Evolutionary conservation across 2,113 vertebrate species (phyloP).

Genomic region (Apaloderma vittatum): DNA sequence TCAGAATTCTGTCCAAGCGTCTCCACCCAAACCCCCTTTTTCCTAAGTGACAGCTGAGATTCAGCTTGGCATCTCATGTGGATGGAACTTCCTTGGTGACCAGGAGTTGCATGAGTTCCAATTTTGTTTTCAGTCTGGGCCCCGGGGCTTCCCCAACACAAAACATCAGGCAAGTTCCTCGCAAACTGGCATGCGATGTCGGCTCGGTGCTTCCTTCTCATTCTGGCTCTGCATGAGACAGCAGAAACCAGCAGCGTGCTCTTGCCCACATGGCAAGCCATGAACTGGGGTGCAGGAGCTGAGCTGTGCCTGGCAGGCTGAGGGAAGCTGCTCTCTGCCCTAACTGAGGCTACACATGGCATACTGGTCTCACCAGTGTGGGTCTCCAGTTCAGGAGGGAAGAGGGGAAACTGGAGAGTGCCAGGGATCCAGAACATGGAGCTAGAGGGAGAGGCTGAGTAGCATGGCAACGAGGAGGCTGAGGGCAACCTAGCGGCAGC

Average conservation of each 20-base stretch:
- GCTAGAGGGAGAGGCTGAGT: neutral
- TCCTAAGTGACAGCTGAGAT: neutral
- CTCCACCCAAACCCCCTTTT: neutral
- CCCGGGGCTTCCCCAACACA: conserved; percentile 35
- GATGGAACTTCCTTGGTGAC: neutral
- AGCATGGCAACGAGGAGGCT: neutral
- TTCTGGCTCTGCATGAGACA: neutral
- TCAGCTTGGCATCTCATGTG: neutral
- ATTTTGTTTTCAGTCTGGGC: neutral
- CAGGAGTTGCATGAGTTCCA: neutral
- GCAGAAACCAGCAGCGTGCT: neutral
- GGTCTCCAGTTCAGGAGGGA: neutral
- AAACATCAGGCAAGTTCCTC: conserved; percentile 57
- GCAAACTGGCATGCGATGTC: neutral
- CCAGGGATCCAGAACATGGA: neutral
- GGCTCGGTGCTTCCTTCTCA: neutral
- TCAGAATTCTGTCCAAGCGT: neutral
- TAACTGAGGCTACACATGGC: neutral
- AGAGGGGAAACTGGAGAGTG: neutral
- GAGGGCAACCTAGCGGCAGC: neutral
- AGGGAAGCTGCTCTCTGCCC: neutral
- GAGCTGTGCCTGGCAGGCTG: neutral
- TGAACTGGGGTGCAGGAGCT: neutral
- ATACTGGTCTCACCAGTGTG: neutral
- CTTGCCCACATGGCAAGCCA: neutral